These are phyloP conservation scores for Pollenia labialis DNA, from an alignment of 2,888 invertebrate species.

Conservation along the genomic window DNA sequence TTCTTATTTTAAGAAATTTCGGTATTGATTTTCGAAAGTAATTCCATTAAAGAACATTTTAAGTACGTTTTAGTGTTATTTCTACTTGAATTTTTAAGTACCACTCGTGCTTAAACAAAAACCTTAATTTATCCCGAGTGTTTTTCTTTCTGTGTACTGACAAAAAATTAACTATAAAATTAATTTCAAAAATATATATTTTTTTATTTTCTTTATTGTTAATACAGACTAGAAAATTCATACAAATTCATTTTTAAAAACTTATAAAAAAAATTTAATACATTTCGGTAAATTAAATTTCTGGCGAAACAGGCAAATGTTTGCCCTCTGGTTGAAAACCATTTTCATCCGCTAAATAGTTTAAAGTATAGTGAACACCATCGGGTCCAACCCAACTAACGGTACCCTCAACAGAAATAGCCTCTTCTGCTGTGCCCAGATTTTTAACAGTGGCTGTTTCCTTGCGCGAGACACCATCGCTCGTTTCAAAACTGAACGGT, in stretches of 20 bases:
- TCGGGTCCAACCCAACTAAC: slow-evolving; percentile 84
- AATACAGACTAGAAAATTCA: slow-evolving; percentile 46
- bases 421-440: slow-evolving; percentile 84
- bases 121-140: too few species aligned
- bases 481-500: slow-evolving; percentile 82
- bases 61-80: too few species aligned
- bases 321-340: slow-evolving; percentile 85
- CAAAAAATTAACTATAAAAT: too few species aligned
- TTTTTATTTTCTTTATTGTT: slow-evolving; percentile 10
- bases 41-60: too few species aligned
- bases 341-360: slow-evolving; percentile 85
- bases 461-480: slow-evolving; percentile 83
- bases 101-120: too few species aligned
- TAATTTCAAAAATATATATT: background rate
- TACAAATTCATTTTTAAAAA: slow-evolving; percentile 8
- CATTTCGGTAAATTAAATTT: slow-evolving; percentile 20
- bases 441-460: slow-evolving; percentile 84
- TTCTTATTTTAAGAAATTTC: too few species aligned
- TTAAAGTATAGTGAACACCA: slow-evolving; percentile 84
- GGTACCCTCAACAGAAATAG: slow-evolving; percentile 83
- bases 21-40: too few species aligned
- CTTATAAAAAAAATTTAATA: background rate
- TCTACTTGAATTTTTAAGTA: too few species aligned
- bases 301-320: slow-evolving; percentile 78
- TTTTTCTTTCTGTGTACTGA: too few species aligned